Conservation (phyloP, 2,113 vertebrate genomes). For the Spermophilus dauricus region DNA sequence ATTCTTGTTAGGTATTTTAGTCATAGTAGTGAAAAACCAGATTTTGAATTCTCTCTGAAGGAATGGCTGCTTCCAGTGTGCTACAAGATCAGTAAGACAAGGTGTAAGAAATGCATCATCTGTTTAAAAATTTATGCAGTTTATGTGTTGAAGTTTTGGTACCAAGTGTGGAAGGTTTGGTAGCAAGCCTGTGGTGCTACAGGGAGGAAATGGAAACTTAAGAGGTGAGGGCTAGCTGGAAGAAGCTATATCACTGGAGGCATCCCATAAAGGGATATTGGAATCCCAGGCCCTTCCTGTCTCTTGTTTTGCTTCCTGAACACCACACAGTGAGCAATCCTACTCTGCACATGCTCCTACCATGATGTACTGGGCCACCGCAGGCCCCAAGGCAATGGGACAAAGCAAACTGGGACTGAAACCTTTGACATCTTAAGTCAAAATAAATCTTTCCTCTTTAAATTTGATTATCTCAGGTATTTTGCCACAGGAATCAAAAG, state of each 20-base stretch:
- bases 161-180: neutral
- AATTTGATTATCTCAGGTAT: neutral
- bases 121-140: neutral
- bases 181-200: neutral
- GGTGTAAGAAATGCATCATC: neutral
- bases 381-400: neutral
- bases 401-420: neutral
- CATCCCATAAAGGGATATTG: neutral
- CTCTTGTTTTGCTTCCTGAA: neutral
- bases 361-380: neutral
- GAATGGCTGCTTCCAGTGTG: neutral
- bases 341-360: neutral
- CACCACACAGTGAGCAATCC: too few species aligned
- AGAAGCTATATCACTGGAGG: fast-evolving
- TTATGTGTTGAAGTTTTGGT: too few species aligned
- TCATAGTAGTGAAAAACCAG: too few species aligned
- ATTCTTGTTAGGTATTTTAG: too few species aligned
- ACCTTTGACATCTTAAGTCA: neutral
- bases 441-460: neutral
- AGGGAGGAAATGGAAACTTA: neutral
- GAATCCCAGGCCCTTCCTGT: neutral
- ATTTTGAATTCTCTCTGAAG: neutral
- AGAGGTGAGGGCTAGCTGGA: neutral
- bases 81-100: neutral
- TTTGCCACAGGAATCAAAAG: neutral